These are phyloP conservation scores for Calypte anna DNA, from an alignment of 2,113 vertebrate species.

Conservation along the genomic window DNA sequence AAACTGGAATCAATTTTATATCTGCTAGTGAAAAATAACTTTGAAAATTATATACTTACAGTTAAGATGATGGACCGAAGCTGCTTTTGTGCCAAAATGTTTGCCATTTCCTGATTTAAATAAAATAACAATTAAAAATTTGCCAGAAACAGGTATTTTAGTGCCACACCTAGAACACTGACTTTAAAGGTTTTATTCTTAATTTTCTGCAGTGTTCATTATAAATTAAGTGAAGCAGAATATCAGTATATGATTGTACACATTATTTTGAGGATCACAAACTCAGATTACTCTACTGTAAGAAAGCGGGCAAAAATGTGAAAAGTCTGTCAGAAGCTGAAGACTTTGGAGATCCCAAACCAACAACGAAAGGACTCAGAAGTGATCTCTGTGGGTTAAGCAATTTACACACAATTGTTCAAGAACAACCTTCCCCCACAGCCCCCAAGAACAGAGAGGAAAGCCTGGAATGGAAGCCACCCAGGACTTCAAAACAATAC, in stretches of 20 bases:
- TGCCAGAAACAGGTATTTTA: neutral
- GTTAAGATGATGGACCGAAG: conserved; percentile 93
- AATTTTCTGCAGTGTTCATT: conserved; percentile 24
- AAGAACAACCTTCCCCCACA: neutral
- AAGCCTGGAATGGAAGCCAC: neutral
- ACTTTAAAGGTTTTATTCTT: neutral
- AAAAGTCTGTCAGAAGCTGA: neutral
- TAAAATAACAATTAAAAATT: neutral
- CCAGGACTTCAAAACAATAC: neutral
- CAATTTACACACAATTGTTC: neutral
- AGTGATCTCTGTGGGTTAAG: neutral
- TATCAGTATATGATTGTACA: neutral
- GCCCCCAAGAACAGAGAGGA: neutral
- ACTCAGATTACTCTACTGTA: neutral
- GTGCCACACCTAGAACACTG: neutral
- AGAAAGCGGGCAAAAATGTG: neutral
- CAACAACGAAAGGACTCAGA: neutral
- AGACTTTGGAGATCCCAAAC: neutral
- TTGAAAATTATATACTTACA: conserved; percentile 81
- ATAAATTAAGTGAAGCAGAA: neutral
- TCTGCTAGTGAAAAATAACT: neutral
- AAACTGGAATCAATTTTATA: neutral
- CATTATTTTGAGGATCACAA: neutral
- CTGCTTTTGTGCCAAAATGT: conserved; percentile 96
- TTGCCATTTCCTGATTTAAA: conserved; percentile 91